These are phyloP conservation scores for Agapetus fuscipes DNA, from an alignment of 2,888 invertebrate genomes.

Conservation along the genomic window DNA sequence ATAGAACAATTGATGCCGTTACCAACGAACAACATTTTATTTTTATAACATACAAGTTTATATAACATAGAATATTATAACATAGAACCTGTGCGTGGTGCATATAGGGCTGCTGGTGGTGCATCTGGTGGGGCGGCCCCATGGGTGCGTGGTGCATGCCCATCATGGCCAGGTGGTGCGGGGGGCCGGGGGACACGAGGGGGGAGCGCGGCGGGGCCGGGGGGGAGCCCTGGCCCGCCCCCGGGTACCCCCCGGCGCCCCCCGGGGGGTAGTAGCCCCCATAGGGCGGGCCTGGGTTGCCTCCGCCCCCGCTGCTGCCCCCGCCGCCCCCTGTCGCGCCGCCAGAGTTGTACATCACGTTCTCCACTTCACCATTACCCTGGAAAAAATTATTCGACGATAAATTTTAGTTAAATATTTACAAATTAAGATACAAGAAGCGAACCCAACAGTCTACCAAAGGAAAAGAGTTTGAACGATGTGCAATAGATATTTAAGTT, in stretches of 20 bases:
- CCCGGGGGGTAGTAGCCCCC: constrained; percentile 11
- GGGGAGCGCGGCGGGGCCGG: constrained; percentile 40
- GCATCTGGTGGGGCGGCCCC: constrained; percentile 25
- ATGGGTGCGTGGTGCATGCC: constrained; percentile 21
- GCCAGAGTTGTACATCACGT: constrained; percentile 36
- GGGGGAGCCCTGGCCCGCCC: constrained; percentile 38
- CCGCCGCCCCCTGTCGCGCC: constrained; percentile 39
- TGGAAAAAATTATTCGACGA: constrained; percentile 27
- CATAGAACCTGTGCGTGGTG: constrained; percentile 35
- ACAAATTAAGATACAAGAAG: constrained; percentile 1
- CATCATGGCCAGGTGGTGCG: constrained; percentile 23
- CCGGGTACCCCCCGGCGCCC: constrained; percentile 7
- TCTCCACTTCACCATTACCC: constrained; percentile 41
- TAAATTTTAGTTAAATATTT: background rate
- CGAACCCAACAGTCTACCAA: too few relatives aligned
- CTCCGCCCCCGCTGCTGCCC: constrained; percentile 36
- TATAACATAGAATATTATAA: too few relatives aligned
- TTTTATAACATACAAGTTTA: background rate
- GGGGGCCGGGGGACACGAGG: constrained; percentile 28
- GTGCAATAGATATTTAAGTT: too few relatives aligned
- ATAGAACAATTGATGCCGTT: too few relatives aligned
- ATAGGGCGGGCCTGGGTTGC: too few relatives aligned
- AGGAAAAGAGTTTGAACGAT: too few relatives aligned
- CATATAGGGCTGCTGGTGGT: constrained; percentile 36
- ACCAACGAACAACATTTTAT: background rate